A percentile compares a stretch with the other conserved stretches of the same genome.
Conservation (phyloP, 2,888 invertebrate genomes). For the Cheiracanthium punctorium region DNA sequence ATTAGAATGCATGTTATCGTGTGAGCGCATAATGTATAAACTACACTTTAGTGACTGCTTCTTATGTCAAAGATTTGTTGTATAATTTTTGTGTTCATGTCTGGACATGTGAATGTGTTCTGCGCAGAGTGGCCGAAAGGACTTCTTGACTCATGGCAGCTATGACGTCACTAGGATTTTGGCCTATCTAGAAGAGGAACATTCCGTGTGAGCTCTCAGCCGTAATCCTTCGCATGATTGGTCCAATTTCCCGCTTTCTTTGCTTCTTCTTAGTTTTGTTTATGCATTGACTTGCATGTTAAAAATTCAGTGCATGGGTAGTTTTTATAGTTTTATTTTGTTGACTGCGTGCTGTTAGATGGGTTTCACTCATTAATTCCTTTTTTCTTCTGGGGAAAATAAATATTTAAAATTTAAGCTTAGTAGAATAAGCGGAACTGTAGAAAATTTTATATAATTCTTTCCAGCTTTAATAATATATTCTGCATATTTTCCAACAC, state of each 20-base stretch:
- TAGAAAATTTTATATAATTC: no score
- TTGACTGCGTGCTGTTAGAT: no score
- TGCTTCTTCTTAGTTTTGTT: not conserved
- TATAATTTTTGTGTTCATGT: slow-evolving; percentile 34
- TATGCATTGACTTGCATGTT: not conserved
- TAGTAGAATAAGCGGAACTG: no score
- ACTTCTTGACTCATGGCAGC: slow-evolving; percentile 71
- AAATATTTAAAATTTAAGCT: no score
- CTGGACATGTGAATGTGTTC: slow-evolving; percentile 46
- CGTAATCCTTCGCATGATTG: slow-evolving; percentile 60
- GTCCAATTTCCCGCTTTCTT: slow-evolving; percentile 4
- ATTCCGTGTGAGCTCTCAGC: slow-evolving; percentile 68
- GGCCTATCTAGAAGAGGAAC: slow-evolving; percentile 67
- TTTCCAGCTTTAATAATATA: no score
- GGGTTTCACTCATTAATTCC: no score
- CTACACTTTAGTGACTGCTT: slow-evolving; percentile 14
- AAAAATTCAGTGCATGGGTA: not conserved
- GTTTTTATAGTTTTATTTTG: not conserved
- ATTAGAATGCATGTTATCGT: not conserved
- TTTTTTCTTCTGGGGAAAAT: no score
- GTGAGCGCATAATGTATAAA: slow-evolving; percentile 6
- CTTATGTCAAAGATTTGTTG: not conserved
- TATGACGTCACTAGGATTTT: slow-evolving; percentile 71
- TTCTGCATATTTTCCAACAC: no score
- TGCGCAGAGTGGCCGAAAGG: slow-evolving; percentile 67